Evolutionary conservation across 2,888 invertebrate species (phyloP).

Genomic region (Peribatodes rhomboidaria): DNA sequence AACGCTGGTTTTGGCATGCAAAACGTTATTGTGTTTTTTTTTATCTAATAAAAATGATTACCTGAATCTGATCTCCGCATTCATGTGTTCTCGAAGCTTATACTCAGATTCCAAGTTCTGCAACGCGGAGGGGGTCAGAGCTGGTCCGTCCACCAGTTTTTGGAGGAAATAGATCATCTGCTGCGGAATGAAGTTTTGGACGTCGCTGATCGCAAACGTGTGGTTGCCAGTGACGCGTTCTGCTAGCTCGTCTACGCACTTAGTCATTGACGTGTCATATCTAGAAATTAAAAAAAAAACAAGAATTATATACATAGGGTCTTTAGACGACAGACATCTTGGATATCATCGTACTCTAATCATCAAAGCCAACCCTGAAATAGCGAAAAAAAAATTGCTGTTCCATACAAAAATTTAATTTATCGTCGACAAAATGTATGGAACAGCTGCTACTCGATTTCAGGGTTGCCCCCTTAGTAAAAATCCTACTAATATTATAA

Average conservation of each 20-base stretch:
- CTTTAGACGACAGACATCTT: no score
- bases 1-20: no score
- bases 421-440: no score
- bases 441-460: no score
- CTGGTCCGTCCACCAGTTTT: slow-evolving; percentile 86
- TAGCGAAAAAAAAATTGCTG: no score
- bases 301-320: no score
- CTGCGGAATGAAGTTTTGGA: slow-evolving; percentile 85
- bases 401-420: no score
- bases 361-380: no score
- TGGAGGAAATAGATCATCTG: slow-evolving; percentile 91
- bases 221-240: slow-evolving; percentile 70
- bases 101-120: slow-evolving; percentile 80
- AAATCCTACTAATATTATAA: no score
- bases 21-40: no score
- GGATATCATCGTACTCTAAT: no score
- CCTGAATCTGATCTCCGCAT: slow-evolving; percentile 90
- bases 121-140: slow-evolving; percentile 85
- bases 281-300: slow-evolving; percentile 68
- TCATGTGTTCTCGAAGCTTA: slow-evolving; percentile 88
- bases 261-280: slow-evolving; percentile 89
- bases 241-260: slow-evolving; percentile 87
- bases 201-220: slow-evolving; percentile 82
- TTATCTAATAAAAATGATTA: slow-evolving; percentile 24
- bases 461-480: no score